Evolutionary conservation across 2,888 invertebrate genomes (phyloP).

Genomic region (Blomia tropicalis): DNA sequence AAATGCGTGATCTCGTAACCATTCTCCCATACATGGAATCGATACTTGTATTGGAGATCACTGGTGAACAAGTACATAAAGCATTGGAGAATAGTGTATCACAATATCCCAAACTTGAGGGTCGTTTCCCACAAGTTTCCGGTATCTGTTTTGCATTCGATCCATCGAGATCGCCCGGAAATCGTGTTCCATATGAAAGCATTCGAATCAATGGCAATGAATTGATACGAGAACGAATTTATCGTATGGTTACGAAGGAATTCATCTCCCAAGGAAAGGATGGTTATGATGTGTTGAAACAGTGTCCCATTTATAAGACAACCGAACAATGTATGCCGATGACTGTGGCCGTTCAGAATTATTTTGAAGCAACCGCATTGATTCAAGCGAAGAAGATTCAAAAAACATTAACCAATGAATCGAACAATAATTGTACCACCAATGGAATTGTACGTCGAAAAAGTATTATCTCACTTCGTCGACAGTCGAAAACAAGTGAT

Average conservation of each 20-base stretch:
- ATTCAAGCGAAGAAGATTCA: background rate
- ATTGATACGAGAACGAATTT: slow-evolving; percentile 47
- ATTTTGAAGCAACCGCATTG: slow-evolving; percentile 55
- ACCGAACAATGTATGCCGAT: slow-evolving; percentile 72
- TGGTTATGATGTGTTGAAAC: slow-evolving; percentile 61
- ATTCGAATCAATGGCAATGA: slow-evolving; percentile 67
- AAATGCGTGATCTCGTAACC: slow-evolving; percentile 60
- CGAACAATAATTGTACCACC: no score
- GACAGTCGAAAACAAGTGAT: background rate
- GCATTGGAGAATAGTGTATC: slow-evolving; percentile 68
- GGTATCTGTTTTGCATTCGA: slow-evolving; percentile 39
- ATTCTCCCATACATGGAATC: slow-evolving; percentile 74
- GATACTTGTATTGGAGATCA: slow-evolving; percentile 55
- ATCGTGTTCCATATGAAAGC: slow-evolving; percentile 50
- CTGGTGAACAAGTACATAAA: slow-evolving; percentile 49
- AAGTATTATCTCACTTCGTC: background rate
- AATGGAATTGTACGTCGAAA: background rate
- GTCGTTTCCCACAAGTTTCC: slow-evolving; percentile 61
- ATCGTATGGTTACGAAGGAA: slow-evolving; percentile 62
- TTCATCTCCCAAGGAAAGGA: slow-evolving; percentile 67
- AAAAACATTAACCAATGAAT: no score
- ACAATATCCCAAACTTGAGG: slow-evolving; percentile 70
- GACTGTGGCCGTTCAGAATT: slow-evolving; percentile 68
- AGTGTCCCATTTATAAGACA: slow-evolving; percentile 56
- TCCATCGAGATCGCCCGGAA: slow-evolving; percentile 47